Evolutionary conservation across 1,140 invertebrate genomes (phyloP), one percentile per base, ranked within the genome.

Genomic region (Patella vulgata): DNA sequence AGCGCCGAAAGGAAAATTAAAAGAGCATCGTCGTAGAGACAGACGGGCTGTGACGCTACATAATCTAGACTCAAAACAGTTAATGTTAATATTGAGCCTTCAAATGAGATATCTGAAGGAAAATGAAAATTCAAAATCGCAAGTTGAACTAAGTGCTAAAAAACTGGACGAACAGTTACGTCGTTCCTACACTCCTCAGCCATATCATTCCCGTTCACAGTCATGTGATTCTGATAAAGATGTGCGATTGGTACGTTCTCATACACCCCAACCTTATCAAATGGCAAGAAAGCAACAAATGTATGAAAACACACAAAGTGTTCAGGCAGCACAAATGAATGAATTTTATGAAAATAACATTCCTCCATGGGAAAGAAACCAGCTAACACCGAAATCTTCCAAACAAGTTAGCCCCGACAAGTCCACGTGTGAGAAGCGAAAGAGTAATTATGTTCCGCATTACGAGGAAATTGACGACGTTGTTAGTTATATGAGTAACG

Each of bases 101-200:
- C 78, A 78, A 51, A 77, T 75, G 71, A 51, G 75, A 42, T 80
- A 78, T 59, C 53, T 75, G 19, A 70, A 80, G 48, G 78, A 80
- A 63, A 71, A 67, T 23, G 57, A 67, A 11, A 59, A 52, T 30
- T 62, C 60, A 14, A 52, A 70, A 46, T 67, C 64, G 9, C 63
- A 68, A 46, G 53, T 36, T 44, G 57, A 68, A 62, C 21, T 62
- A 31, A 47, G 36, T 28, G 23, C 9, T 39, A 19, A 12, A 44
- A 12, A 42, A 39, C 28, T 11, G 2, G 25, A 66, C 46, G 36
- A 68, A 62, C 51, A 40, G 56, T 60, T n/a, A 42, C 66, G 42
- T 56, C 40, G 73, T 23, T 70, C 73, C 11, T 70, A 66, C 58
- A 74, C 70, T 28, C 70, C 73, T 4, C 70, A 74, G 39, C 70